A percentile compares a stretch with the other conserved stretches of the same genome.
phyloP scores from a whole-genome alignment of 92 coral and sea anemone genomes.

The Blastomussa wellsi region DNA sequence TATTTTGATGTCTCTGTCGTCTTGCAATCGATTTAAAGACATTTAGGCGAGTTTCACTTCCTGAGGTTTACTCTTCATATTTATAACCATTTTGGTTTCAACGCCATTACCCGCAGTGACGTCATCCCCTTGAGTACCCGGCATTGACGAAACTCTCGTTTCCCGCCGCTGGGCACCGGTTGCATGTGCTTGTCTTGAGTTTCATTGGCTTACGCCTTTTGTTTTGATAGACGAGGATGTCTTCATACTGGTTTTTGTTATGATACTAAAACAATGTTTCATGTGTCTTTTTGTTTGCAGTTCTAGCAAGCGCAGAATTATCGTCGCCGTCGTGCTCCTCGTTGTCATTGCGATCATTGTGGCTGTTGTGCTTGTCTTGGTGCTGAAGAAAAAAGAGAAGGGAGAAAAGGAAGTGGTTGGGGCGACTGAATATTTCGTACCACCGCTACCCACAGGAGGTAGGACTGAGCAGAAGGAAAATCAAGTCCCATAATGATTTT shows the following conservation, averaged over 20 bases:
- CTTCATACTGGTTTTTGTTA: not conserved
- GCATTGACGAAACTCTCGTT: not conserved
- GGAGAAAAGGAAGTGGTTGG: not conserved
- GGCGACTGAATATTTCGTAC: not conserved
- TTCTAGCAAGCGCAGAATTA: constrained; percentile 15
- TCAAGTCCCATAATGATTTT: too few species aligned
- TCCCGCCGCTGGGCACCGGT: not conserved
- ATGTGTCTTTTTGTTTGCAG: constrained; percentile 7
- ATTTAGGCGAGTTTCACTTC: too few species aligned
- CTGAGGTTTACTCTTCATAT: too few species aligned
- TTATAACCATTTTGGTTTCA: too few species aligned
- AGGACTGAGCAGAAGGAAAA: not conserved
- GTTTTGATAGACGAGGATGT: not conserved
- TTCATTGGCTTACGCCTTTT: not conserved
- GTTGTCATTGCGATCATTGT: constrained; percentile 18
- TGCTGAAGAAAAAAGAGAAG: not conserved
- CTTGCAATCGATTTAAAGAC: too few species aligned
- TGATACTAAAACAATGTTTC: not conserved
- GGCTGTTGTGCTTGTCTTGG: constrained; percentile 15
- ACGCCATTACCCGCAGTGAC: too few species aligned
- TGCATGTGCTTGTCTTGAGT: constrained; percentile 60
- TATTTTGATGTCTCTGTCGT: too few species aligned
- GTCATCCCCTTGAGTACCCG: too few species aligned
- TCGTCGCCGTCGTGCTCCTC: not conserved
- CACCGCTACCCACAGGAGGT: constrained; percentile 32